Percentiles rank a stretch among this genome's conserved stretches.
These are phyloP conservation scores for Ectropis crepuscularia DNA, from an alignment of 2,888 invertebrate species.

Conservation along the genomic window DNA sequence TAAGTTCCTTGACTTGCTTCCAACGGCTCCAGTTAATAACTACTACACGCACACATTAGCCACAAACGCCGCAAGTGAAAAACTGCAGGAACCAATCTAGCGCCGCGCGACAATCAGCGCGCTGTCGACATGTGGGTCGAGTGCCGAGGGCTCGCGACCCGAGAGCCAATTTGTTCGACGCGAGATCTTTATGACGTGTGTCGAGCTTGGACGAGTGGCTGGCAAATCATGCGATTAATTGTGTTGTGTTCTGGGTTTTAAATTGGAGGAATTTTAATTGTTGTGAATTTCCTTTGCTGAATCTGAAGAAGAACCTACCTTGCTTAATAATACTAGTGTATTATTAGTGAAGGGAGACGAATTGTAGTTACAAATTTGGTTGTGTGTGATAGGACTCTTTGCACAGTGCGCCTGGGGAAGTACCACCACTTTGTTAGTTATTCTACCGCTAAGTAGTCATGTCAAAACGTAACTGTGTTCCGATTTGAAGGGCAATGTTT, in stretches of 20 bases:
- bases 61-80: constrained; percentile 19
- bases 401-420: too few species aligned
- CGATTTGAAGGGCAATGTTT: too few species aligned
- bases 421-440: too few species aligned
- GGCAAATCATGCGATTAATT: background rate
- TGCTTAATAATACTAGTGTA: too few species aligned
- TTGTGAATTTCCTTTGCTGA: background rate
- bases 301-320: too few species aligned
- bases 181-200: constrained; percentile 11
- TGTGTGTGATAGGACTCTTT: too few species aligned
- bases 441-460: too few species aligned
- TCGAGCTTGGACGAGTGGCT: constrained; percentile 5
- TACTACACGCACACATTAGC: background rate
- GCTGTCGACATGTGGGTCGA: constrained; percentile 62
- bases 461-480: too few species aligned
- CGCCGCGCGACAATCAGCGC: constrained; percentile 53
- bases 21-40: background rate
- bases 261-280: background rate
- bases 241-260: background rate
- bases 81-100: constrained; percentile 25
- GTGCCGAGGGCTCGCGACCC: constrained; percentile 48
- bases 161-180: constrained; percentile 36
- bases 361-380: too few species aligned
- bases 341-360: too few species aligned
- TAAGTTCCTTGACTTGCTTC: background rate